Conservation (phyloP, 2,113 vertebrate genomes). For the Halcyon malimbica region DNA sequence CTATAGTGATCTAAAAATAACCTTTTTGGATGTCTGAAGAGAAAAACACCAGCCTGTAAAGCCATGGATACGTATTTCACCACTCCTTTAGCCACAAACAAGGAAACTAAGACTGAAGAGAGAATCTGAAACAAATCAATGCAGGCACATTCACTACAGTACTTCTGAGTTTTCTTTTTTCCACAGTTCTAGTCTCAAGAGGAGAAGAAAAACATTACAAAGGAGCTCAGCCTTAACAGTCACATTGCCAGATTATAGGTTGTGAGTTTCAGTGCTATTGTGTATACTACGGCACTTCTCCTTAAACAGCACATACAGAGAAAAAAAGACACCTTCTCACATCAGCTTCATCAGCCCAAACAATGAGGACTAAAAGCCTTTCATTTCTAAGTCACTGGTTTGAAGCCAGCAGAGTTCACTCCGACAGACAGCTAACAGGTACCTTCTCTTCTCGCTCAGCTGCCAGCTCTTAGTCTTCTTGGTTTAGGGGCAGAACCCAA, state of each 20-base stretch:
- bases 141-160: background rate
- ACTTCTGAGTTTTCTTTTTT: background rate
- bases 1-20: conserved; percentile 58
- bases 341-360: background rate
- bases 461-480: background rate
- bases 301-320: background rate
- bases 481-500: background rate
- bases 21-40: conserved; percentile 14
- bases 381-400: background rate
- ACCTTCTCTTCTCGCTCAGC: background rate
- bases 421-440: background rate
- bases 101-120: background rate
- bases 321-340: background rate
- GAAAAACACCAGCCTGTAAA: conserved; percentile 48
- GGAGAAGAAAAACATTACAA: background rate
- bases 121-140: background rate
- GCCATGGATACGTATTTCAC: background rate
- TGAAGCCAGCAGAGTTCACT: background rate
- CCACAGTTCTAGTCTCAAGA: background rate
- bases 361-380: background rate
- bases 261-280: background rate
- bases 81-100: background rate
- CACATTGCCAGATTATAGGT: background rate
- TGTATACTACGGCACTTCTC: background rate
- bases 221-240: background rate